Conservation (phyloP, 2,113 vertebrate genomes). For the Heterocephalus glaber region DNA sequence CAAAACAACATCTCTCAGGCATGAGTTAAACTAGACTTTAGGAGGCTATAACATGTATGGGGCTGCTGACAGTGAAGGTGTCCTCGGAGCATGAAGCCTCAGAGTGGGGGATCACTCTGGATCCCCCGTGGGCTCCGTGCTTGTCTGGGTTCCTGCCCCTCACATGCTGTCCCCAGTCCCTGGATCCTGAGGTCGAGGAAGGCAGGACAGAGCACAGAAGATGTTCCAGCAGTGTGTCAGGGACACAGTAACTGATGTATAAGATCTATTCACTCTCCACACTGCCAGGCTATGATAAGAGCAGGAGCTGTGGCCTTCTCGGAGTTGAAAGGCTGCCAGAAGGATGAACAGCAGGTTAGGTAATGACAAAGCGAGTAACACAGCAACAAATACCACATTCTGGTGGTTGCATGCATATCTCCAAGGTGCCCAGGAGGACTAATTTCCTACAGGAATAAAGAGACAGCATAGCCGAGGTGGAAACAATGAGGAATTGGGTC, state of each 20-base stretch:
- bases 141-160: neutral
- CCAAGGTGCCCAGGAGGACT: neutral
- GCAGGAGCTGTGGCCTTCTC: neutral
- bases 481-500: neutral
- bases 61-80: neutral
- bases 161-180: neutral
- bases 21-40: neutral
- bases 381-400: neutral
- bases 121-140: neutral
- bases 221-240: neutral
- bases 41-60: neutral
- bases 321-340: neutral
- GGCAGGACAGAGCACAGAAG: neutral
- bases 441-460: fast-evolving
- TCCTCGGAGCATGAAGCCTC: no score
- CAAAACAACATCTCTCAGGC: neutral
- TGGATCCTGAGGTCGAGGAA: neutral
- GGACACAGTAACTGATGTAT: neutral
- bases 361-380: neutral
- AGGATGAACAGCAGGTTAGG: neutral
- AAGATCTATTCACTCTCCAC: neutral
- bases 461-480: neutral
- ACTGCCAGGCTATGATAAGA: neutral
- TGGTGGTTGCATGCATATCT: neutral
- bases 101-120: neutral